Evolutionary conservation across 2,797 vertebrate genomes (phyloP), one percentile per base, ranked within the genome.

Genomic region (Pantherophis vulpinus): DNA sequence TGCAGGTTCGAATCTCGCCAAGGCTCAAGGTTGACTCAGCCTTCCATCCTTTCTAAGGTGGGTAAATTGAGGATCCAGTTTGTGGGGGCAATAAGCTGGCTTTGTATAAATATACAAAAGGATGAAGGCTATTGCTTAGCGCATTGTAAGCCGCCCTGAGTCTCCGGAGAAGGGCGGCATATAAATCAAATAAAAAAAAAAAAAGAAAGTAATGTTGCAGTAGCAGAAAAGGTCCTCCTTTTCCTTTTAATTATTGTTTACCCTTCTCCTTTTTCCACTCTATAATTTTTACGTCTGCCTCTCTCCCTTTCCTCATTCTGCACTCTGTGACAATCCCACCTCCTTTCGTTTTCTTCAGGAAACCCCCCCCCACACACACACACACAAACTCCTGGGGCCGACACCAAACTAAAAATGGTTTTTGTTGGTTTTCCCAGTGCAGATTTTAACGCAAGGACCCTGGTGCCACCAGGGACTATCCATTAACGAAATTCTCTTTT

Each of bases 401-500:
- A 92, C 86, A 86, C 74, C 55, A 47, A 47, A 74, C 47, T 13
- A 29, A 90, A 74, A 94, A 60, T 91, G 6, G 9, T 3, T 20
- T 23, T 18, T 5, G 16, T 63, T 23, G 8, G 18, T 37, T 89
- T 89, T 42, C 37, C 63, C 29, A 5, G 20, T n/a, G 37, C 37
- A 32, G 20, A 61, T 61, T 92, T 96, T 91, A 93, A 93, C 55
- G 83, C 93, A 79, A 94, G 61, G 55, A 25, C 60, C 89, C 93
- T 61, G 20, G 23, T 94, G 92, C 55, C 90, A 29, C 27, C 92
- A 94, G 96, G 91, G 59, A 89, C 86, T 32, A 87, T 95, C 90
- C 61, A 86, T 96, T 92, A 93, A 91, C 96, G 83, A 94, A 95
- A 95, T 47, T 29, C 10, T 70, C 54, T 58, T 93, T 94, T 95